These are phyloP conservation scores for Pangasius mekongensis DNA, from an alignment of 2,797 vertebrate species.

Conservation along the genomic window DNA sequence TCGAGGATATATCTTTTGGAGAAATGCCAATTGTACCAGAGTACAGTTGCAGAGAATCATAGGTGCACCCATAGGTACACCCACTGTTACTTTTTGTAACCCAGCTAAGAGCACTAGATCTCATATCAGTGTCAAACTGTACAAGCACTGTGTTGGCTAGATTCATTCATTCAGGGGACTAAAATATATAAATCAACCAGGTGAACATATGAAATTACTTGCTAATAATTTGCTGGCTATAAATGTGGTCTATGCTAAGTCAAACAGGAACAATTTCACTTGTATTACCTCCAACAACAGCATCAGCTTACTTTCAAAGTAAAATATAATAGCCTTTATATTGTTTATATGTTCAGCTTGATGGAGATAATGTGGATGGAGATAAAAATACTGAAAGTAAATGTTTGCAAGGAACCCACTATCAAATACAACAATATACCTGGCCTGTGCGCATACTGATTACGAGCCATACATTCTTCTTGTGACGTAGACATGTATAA, in stretches of 20 bases:
- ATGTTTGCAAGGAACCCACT: not conserved
- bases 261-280: not conserved
- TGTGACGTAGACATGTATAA: not conserved
- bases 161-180: not conserved
- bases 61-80: too few relatives aligned
- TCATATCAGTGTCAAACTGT: not conserved
- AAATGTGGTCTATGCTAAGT: not conserved
- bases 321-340: not conserved
- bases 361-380: conserved; percentile 6
- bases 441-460: not conserved
- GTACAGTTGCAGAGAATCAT: not conserved
- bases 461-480: not conserved
- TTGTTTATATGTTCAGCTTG: not conserved
- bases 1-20: not conserved
- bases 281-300: not conserved
- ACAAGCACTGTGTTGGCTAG: not conserved
- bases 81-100: not conserved
- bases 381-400: not conserved
- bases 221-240: not conserved
- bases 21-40: not conserved
- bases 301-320: not conserved
- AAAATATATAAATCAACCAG: not conserved
- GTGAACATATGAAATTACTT: not conserved
- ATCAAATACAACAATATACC: not conserved
- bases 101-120: not conserved